phyloP scores from a whole-genome alignment of 2,797 vertebrate species.

The Heterohyrax brucei region DNA sequence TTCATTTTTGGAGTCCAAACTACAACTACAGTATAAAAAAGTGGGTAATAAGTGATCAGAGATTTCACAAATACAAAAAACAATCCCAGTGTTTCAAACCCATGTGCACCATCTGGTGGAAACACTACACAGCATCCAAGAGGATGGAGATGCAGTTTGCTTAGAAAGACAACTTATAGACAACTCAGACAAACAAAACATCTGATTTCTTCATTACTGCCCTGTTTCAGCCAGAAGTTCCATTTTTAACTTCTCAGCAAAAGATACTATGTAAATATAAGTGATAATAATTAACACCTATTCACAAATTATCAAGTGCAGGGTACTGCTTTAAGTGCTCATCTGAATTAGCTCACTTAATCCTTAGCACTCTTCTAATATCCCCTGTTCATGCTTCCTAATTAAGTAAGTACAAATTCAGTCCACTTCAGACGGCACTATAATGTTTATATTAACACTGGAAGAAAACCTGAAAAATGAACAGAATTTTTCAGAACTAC shows the following conservation, averaged over 20 bases:
- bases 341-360: slow-evolving; percentile 4
- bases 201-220: neutral
- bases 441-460: slow-evolving; percentile 4
- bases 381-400: neutral
- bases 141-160: neutral
- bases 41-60: neutral
- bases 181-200: slow-evolving; percentile 18
- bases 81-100: slow-evolving; percentile 9
- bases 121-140: neutral
- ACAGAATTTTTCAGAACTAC: slow-evolving; percentile 44
- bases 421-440: slow-evolving; percentile 24
- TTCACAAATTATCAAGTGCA: neutral
- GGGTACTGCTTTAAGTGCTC: slow-evolving; percentile 42
- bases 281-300: neutral
- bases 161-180: neutral
- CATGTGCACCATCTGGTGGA: slow-evolving; percentile 54
- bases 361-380: neutral
- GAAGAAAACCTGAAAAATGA: slow-evolving; percentile 11
- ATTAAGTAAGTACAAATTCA: neutral
- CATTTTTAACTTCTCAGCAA: slow-evolving; percentile 51
- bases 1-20: neutral
- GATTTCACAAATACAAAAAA: neutral
- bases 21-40: neutral
- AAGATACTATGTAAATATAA: neutral
- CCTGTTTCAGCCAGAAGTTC: neutral